Base-by-base conservation (phyloP, 2,113 vertebrate species). In the Lates calcarifer region DNA sequence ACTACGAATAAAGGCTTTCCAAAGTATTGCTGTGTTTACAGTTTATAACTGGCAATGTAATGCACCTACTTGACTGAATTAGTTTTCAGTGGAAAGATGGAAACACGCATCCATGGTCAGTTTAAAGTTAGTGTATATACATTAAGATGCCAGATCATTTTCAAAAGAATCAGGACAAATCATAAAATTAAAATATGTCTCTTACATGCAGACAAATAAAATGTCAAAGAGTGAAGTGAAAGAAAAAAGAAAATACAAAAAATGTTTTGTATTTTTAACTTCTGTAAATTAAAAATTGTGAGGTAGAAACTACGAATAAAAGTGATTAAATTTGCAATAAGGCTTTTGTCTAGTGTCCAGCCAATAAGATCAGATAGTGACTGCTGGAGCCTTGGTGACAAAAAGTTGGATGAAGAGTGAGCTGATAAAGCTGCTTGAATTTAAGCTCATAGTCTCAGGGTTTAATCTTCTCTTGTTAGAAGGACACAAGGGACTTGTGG, bases 401-500 rank as follows among this genome's bases (percentile, higher is more conserved):
- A 81, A 90, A 89, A 85, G 79, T 92, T 90, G 37, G 80, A 85
- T 29, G 58, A 62, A 81, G 81, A 74, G 70, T 35, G 83, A 85
- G 82, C 77, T 67, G 74, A 79, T 56, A 53, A 87, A 87, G 87
- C 33, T 45, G 75, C 67, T 85, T 15, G 37, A 75, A 87, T 88
- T 80, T 70, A 74, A 83, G 85, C 88, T 71, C 74, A 62, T 53
- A 80, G 75, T 87, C 49, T 49, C 13, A 69, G 69, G 77, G 74
- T 90, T 89, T 88, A 90, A 91, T 93, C 83, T 89, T 45, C 33
- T 65, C 90, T 86, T 92, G 90, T 87, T 91, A 91, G 89, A 64
- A 79, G 84, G 84, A 81, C 92, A 75, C 91, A 41, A 68, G 96
- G 96, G 98, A 96, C 95, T 95, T 95, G 94, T 94, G 93, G 88